Conservation (phyloP, 2,797 vertebrate genomes). For the Cercopithecus mitis region DNA sequence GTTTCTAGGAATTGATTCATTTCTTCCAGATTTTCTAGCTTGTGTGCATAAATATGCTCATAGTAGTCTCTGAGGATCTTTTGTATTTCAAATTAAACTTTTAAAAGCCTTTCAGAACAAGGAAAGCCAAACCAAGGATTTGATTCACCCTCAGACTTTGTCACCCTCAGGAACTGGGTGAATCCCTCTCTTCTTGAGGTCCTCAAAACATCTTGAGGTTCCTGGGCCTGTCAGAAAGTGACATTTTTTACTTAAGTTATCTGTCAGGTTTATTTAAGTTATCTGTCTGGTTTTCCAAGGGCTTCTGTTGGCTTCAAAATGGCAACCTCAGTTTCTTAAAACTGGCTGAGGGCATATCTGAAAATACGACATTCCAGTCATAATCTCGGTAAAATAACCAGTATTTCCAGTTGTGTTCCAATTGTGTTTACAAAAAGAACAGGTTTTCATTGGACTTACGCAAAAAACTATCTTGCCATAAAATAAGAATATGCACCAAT, state of each 20-base stretch:
- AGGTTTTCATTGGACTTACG: neutral
- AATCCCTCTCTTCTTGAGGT: neutral
- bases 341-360: neutral
- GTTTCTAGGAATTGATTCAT: too few species aligned
- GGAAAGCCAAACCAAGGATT: neutral
- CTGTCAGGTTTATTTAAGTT: neutral
- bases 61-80: too few species aligned
- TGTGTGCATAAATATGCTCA: too few species aligned
- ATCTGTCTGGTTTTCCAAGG: neutral
- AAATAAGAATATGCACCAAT: neutral
- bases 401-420: neutral
- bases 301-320: neutral
- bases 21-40: too few species aligned
- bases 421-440: neutral
- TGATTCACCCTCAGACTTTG: neutral
- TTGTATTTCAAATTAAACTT: neutral
- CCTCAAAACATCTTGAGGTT: neutral
- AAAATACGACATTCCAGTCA: neutral
- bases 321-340: neutral
- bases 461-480: neutral
- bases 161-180: too few species aligned
- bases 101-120: neutral
- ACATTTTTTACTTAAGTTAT: neutral
- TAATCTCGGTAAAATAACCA: neutral
- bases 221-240: neutral